These are phyloP conservation scores for Neotoma lepida DNA, from an alignment of 2,113 vertebrate species.

Conservation along the genomic window DNA sequence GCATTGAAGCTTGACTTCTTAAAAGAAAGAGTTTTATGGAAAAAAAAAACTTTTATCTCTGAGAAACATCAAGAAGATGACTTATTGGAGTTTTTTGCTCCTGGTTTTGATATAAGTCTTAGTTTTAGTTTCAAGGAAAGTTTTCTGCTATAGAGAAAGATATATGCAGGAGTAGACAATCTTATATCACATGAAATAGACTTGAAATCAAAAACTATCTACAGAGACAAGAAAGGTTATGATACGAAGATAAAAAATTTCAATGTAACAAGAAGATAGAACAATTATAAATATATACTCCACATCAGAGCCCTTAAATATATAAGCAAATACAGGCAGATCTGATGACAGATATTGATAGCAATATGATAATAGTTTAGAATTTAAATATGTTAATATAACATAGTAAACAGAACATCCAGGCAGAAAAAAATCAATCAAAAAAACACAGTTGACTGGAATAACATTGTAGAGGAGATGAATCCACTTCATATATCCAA, in stretches of 20 bases:
- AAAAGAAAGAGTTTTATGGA: conserved; percentile 48
- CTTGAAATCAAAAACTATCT: neutral
- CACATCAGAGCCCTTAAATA: neutral
- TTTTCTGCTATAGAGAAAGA: neutral
- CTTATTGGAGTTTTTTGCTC: neutral
- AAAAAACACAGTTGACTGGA: neutral
- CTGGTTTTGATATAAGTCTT: neutral
- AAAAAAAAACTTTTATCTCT: neutral
- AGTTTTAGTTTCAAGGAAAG: conserved; percentile 43
- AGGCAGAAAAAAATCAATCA: conserved; percentile 3
- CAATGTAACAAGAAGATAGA: neutral
- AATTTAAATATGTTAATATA: neutral
- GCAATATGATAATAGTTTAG: neutral
- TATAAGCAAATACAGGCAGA: neutral
- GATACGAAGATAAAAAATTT: neutral
- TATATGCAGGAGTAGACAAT: neutral
- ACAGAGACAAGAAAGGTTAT: neutral
- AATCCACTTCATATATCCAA: neutral
- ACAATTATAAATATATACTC: neutral
- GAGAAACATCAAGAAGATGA: neutral
- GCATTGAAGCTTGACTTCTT: conserved; percentile 27
- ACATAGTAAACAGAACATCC: neutral
- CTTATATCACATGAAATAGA: neutral
- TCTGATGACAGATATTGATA: conserved; percentile 9
- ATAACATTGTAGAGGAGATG: neutral